Evolutionary conservation across 2,888 invertebrate species (phyloP), one percentile per base, ranked within the genome.

Genomic region (Automeris io): DNA sequence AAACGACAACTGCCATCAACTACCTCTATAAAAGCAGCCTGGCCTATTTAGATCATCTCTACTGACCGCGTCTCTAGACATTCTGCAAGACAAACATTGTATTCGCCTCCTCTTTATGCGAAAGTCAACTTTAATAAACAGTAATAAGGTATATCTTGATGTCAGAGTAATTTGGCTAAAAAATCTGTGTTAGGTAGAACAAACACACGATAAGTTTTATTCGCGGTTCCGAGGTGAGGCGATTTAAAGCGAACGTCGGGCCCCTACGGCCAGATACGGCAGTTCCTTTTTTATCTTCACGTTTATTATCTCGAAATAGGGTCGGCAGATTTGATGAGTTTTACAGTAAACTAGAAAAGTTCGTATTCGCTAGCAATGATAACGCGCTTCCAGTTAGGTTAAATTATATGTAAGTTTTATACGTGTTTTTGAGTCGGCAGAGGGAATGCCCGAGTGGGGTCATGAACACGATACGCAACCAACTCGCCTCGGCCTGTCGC

Each of bases 31-130:
- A 78, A 79, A 73, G 61, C 49, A 55, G 59, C 70, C 59, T 63
- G 66, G 61, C 59, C 78, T 62, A 76, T 80, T 79, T 75, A 79
- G 79, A 79, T 79, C 78, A 78, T 79, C 76, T 76, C 54, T 56
- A 65, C 57, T 60, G 63, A 67, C 51, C 60, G 53, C 54, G 54
- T 54, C 54, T 62, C 61, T 61, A 56, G 55, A 53, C 57, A 46
- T 54, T 61, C n/a, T 59, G 51, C 47, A 49, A 43, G 41, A 37
- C 24, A 19, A 45, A 61, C 43, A 37, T 42, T 51, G 42, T 31
- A 36, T 40, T 33, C 41, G 16, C 41, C 19, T 13, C 7, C 19
- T 3, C 18, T 1, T 29, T 32, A 22, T 7, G 9, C 8, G 2
- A 55, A 49, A 41, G 24, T 43, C 16, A 25, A 33, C 44, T 41